phyloP scores from a whole-genome alignment of 2,888 invertebrate genomes.

The Meganola albula region DNA sequence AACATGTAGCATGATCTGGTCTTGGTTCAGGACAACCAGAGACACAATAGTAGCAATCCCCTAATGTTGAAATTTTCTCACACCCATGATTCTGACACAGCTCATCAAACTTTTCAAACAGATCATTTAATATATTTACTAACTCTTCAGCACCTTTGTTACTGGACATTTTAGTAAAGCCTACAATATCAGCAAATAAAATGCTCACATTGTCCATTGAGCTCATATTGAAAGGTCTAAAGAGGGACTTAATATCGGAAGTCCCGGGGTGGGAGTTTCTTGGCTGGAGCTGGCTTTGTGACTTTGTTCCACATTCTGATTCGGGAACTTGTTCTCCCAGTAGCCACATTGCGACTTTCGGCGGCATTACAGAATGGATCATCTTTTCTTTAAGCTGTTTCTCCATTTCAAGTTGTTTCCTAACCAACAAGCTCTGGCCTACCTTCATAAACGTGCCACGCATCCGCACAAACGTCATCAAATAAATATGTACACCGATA shows the following conservation, averaged over 20 bases:
- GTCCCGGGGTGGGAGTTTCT: slow-evolving; percentile 75
- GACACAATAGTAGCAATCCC: slow-evolving; percentile 96
- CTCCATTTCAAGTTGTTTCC: slow-evolving; percentile 93
- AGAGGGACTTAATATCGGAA: slow-evolving; percentile 87
- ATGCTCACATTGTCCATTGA: slow-evolving; percentile 98
- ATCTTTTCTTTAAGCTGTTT: slow-evolving; percentile 97
- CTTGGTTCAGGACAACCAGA: slow-evolving; percentile 96
- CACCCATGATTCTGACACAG: slow-evolving; percentile 92
- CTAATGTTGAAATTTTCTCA: slow-evolving; percentile 97
- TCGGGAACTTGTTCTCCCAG: slow-evolving; percentile 85
- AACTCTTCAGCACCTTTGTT: slow-evolving; percentile 97
- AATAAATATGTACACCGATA: slow-evolving; percentile 93
- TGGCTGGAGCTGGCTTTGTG: slow-evolving; percentile 55
- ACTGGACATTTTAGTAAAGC: slow-evolving; percentile 98
- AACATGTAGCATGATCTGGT: slow-evolving; percentile 94
- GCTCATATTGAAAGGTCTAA: slow-evolving; percentile 98
- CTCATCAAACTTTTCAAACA: slow-evolving; percentile 96
- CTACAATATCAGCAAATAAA: slow-evolving; percentile 97
- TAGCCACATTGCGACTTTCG: slow-evolving; percentile 91
- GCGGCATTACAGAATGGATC: slow-evolving; percentile 99
- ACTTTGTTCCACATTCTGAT: slow-evolving; percentile 74
- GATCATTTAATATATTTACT: slow-evolving; percentile 95
- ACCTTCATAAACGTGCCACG: slow-evolving; percentile 98
- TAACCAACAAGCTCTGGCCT: slow-evolving; percentile 93
- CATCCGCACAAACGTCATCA: slow-evolving; percentile 95